Evolutionary conservation across 2,888 invertebrate genomes (phyloP), one percentile per base, ranked within the genome.

Genomic region (Thera obeliscata): DNA sequence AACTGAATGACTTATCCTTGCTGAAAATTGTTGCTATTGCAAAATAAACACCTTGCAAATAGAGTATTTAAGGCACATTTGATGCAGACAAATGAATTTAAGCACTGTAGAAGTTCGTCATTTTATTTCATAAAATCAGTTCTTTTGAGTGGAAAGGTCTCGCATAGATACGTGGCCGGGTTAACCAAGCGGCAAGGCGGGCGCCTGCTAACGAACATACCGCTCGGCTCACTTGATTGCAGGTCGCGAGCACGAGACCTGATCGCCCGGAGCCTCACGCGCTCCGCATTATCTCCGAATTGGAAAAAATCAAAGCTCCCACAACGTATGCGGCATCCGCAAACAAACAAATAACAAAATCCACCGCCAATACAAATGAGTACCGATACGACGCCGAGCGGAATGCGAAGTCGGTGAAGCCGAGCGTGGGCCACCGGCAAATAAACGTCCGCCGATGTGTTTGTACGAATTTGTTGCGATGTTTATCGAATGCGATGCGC

Each of bases 321-420:
- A 80, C 83, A 84, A 84, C 87, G 87, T 89, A 90, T 89, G 87
- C 87, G 87, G 88, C 88, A 89, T 88, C 85, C 87, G 86, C 88
- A 91, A 91, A 91, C 90, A 92, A 91, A 92, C 89, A 92, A 93
- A 93, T 92, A 92, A 93, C 89, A 87, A 83, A 86, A 87, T 78
- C 87, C 82, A 77, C 89, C 82, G 81, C 88, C 91, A 91, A 93
- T 93, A 93, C 90, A 89, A 91, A 93, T 93, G 93, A 93, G 91
- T 82, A 89, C 80, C 88, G 93, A 93, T 91, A 89, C 89, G 87
- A 83, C 79, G 83, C 78, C 85, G 87, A 86, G 81, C 81, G 83
- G 89, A 89, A 89, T 89, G 87, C 81, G 88, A 89, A 90, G 86
- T 87, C 87, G 85, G 87, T 81, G 86, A 86, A 86, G 77, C 80